These are phyloP conservation scores for Apamea monoglypha DNA, from an alignment of 2,888 invertebrate genomes.

Conservation along the genomic window DNA sequence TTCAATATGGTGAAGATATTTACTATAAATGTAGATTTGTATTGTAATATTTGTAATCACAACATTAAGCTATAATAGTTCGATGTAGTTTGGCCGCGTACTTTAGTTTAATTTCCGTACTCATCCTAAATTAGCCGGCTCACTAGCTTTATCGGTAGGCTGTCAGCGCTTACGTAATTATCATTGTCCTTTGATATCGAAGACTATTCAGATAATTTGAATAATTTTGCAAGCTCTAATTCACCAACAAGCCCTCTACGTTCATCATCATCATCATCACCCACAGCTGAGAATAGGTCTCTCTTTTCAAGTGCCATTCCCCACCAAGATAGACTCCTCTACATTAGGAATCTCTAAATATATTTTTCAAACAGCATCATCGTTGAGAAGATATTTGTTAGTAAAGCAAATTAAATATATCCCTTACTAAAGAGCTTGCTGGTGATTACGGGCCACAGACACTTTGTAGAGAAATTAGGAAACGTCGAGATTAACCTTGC, in stretches of 20 bases:
- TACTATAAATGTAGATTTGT: slow-evolving; percentile 7
- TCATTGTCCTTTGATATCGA: neutral
- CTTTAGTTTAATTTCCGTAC: slow-evolving; percentile 9
- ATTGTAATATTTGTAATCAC: slow-evolving; percentile 19
- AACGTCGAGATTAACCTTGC: neutral
- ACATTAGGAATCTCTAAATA: neutral
- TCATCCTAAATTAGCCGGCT: neutral
- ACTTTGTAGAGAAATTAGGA: neutral
- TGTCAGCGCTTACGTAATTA: slow-evolving; percentile 6
- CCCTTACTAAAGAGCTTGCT: slow-evolving; percentile 4
- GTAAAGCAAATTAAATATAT: neutral
- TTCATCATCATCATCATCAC: neutral
- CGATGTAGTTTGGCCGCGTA: slow-evolving; percentile 23
- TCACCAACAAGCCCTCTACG: neutral
- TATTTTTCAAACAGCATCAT: slow-evolving; percentile 5
- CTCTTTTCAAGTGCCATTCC: neutral
- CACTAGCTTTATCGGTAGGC: neutral
- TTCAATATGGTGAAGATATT: slow-evolving; percentile 29
- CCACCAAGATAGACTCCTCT: neutral
- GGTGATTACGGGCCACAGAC: neutral
- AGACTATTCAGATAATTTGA: neutral
- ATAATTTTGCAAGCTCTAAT: slow-evolving; percentile 13
- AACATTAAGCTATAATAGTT: slow-evolving; percentile 1
- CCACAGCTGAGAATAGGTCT: neutral
- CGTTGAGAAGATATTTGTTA: neutral